These are phyloP conservation scores for Threskiornis aethiopicus DNA, from an alignment of 2,797 vertebrate genomes.

Conservation along the genomic window DNA sequence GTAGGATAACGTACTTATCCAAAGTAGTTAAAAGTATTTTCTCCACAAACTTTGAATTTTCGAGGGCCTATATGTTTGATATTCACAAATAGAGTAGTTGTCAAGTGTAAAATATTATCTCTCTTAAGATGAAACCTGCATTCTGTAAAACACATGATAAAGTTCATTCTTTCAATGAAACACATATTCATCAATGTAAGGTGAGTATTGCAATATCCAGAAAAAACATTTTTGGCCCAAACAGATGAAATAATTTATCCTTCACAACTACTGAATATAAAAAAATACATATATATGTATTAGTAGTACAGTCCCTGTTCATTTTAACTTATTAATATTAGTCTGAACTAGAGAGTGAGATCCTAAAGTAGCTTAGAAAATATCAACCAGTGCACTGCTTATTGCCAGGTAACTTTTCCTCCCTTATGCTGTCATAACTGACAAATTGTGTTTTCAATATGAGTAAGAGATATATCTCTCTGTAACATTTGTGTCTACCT, in stretches of 20 bases:
- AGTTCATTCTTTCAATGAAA: background rate
- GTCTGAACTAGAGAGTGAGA: background rate
- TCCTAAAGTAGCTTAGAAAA: background rate
- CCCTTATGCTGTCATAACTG: background rate
- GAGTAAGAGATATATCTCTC: background rate
- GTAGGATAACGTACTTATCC: background rate
- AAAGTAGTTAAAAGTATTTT: background rate
- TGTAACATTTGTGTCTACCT: background rate
- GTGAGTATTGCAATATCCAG: rapidly evolving
- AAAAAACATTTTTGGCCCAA: background rate
- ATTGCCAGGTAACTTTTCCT: background rate
- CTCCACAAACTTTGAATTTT: background rate
- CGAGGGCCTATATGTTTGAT: background rate
- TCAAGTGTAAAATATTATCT: background rate
- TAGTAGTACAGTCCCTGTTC: background rate
- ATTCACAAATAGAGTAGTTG: background rate
- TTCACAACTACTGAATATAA: background rate
- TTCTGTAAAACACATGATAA: background rate
- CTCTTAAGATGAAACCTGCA: background rate
- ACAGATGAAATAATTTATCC: background rate
- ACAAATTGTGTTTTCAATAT: background rate
- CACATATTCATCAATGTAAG: background rate
- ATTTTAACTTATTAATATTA: background rate
- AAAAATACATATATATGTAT: background rate
- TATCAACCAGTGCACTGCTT: background rate